These are phyloP conservation scores for Paraplagusia blochii DNA, from an alignment of 2,113 vertebrate species.

Conservation along the genomic window DNA sequence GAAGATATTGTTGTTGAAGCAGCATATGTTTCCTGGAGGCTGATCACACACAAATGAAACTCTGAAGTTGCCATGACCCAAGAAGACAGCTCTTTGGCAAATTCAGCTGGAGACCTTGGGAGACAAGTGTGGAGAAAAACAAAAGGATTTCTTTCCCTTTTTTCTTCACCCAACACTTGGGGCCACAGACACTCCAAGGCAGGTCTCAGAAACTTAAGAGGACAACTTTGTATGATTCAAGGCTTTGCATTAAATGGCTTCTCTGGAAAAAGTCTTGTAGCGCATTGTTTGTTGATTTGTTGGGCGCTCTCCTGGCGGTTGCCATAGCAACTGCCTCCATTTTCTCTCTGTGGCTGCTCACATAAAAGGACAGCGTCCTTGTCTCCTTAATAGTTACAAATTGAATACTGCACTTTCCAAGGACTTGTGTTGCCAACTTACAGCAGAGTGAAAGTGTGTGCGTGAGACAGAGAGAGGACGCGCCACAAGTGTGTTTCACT, in stretches of 20 bases:
- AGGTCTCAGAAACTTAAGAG: slow-evolving; percentile 64
- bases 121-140: slow-evolving; percentile 50
- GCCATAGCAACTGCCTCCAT: slow-evolving; percentile 74
- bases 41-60: slow-evolving; percentile 59
- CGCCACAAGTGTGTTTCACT: slow-evolving; percentile 22
- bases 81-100: slow-evolving; percentile 67
- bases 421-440: slow-evolving; percentile 73
- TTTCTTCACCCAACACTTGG: slow-evolving; percentile 60
- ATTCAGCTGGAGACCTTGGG: slow-evolving; percentile 64
- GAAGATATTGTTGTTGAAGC: slow-evolving; percentile 23
- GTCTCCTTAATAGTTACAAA: slow-evolving; percentile 78
- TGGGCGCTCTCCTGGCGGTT: slow-evolving; percentile 72
- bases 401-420: slow-evolving; percentile 77
- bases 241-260: slow-evolving; percentile 67
- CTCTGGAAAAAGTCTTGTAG: slow-evolving; percentile 64
- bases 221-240: slow-evolving; percentile 72
- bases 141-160: slow-evolving; percentile 54
- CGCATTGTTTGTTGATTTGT: slow-evolving; percentile 75
- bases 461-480: slow-evolving; percentile 17
- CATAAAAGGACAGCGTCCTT: slow-evolving; percentile 75
- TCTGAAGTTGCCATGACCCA: slow-evolving; percentile 69
- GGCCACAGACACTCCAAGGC: slow-evolving; percentile 58
- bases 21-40: slow-evolving; percentile 61
- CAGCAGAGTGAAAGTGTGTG: slow-evolving; percentile 56
- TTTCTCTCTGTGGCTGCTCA: slow-evolving; percentile 71